A percentile compares a stretch with the other conserved stretches of the same genome.
Conservation (phyloP, 2,797 vertebrate species). For the Smutsia gigantea region DNA sequence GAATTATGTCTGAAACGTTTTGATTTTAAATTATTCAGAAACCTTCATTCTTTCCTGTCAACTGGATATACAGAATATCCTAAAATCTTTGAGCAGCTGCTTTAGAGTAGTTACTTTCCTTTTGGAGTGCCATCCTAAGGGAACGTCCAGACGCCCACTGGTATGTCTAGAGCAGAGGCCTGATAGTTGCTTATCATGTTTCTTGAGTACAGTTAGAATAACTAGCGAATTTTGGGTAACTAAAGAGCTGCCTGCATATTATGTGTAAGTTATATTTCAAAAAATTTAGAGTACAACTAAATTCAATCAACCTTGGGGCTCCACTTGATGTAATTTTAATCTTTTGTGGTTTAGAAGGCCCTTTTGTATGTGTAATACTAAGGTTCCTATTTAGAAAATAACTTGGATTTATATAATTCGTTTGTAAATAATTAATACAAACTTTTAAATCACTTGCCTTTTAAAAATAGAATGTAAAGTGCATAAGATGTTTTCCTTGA, state of each 20-base stretch:
- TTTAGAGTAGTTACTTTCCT: neutral
- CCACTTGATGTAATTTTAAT: neutral
- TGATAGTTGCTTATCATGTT: neutral
- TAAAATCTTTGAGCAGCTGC: neutral
- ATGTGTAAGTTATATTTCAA: neutral
- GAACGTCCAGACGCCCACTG: neutral
- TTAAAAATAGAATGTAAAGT: constrained; percentile 41
- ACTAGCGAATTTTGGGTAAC: neutral
- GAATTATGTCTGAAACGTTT: neutral
- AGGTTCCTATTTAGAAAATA: constrained; percentile 45
- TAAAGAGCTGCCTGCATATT: neutral
- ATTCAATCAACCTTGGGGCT: neutral
- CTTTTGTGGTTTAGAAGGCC: neutral
- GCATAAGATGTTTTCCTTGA: neutral
- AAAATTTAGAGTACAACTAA: neutral
- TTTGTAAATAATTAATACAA: neutral
- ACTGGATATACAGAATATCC: neutral
- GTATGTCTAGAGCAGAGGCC: neutral
- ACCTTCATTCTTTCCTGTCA: neutral
- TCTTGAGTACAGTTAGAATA: neutral
- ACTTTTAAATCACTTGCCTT: constrained; percentile 23
- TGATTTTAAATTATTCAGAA: neutral
- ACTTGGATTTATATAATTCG: neutral
- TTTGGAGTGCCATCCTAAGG: neutral
- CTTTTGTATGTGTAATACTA: neutral